phyloP scores from a whole-genome alignment of 2,113 vertebrate species.

The Leptobrachium leishanense region DNA sequence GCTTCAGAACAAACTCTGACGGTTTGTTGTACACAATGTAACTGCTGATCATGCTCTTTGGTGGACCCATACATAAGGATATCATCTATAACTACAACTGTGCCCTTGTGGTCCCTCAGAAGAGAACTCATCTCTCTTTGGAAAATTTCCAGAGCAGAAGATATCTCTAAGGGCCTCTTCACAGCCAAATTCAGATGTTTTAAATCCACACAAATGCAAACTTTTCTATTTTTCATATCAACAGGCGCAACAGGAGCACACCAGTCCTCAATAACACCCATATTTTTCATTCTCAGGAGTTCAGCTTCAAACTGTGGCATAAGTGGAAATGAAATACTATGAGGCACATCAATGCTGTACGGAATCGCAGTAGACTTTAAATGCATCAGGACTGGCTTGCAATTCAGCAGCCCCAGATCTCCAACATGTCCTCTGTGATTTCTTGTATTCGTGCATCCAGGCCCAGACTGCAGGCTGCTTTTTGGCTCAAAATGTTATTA shows the following conservation, averaged over 20 bases:
- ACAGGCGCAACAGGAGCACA: conserved; percentile 29
- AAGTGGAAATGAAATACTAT: too few relatives aligned
- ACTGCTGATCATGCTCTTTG: neutral
- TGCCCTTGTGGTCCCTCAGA: neutral
- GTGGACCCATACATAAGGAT: conserved; percentile 2
- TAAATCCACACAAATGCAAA: conserved; percentile 38
- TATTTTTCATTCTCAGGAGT: conserved; percentile 22
- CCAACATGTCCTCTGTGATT: neutral
- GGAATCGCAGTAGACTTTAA: too few relatives aligned
- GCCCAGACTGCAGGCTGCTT: conserved; percentile 5
- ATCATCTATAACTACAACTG: conserved; percentile 9
- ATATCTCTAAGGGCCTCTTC: conserved; percentile 4
- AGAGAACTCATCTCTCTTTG: conserved; percentile 8
- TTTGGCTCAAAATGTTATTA: too few relatives aligned
- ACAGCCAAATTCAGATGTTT: conserved; percentile 30
- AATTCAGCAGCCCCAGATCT: too few relatives aligned
- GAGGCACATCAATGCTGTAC: too few relatives aligned
- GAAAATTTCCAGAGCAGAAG: neutral
- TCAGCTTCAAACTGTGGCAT: conserved; percentile 9
- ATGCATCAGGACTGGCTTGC: too few relatives aligned
- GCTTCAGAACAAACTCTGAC: conserved; percentile 20
- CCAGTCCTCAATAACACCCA: conserved; percentile 41
- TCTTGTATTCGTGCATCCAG: neutral
- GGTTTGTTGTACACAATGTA: neutral
- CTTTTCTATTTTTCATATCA: conserved; percentile 18